Percentiles rank a stretch among this genome's conserved stretches.
These are phyloP conservation scores for Forbesichthys papilliferus DNA, from an alignment of 2,113 vertebrate genomes.

Conservation along the genomic window DNA sequence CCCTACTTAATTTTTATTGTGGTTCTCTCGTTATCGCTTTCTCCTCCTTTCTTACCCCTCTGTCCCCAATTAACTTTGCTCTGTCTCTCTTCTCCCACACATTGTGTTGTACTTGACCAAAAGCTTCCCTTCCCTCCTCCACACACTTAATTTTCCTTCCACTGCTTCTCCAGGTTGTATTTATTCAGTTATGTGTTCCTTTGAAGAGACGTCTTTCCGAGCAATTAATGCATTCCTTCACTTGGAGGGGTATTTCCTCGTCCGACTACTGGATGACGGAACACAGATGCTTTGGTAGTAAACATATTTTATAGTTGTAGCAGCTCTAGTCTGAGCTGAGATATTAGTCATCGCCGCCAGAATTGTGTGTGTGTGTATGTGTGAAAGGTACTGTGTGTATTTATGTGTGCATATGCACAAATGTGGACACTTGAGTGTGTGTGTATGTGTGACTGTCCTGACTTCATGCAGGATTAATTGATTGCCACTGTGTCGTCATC, in stretches of 20 bases:
- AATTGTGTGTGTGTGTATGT: not conserved
- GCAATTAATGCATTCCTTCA: slow-evolving; percentile 31
- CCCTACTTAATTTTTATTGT: not conserved
- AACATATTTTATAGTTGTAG: slow-evolving; percentile 31
- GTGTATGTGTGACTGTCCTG: not conserved
- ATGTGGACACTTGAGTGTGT: not conserved
- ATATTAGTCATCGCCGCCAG: not conserved
- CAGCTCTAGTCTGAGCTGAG: slow-evolving; percentile 26
- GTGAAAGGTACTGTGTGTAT: not conserved
- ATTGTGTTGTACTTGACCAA: too few relatives aligned
- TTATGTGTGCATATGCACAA: not conserved
- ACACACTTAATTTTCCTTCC: slow-evolving; percentile 12
- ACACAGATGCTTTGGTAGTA: slow-evolving; percentile 15
- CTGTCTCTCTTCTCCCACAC: not conserved
- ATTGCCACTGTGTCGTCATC: slow-evolving; percentile 54
- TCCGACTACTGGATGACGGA: slow-evolving; percentile 47
- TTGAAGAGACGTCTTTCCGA: slow-evolving; percentile 51
- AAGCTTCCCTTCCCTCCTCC: too few relatives aligned
- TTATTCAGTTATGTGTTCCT: slow-evolving; percentile 50
- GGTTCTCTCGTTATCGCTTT: slow-evolving; percentile 18
- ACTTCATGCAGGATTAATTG: slow-evolving; percentile 49
- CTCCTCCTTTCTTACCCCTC: slow-evolving; percentile 19
- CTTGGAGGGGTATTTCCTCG: slow-evolving; percentile 49
- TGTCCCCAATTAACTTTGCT: not conserved
- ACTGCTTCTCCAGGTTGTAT: slow-evolving; percentile 34